These are phyloP conservation scores for Coecobrya sp. DNA, from an alignment of 2,888 invertebrate genomes.

Conservation along the genomic window DNA sequence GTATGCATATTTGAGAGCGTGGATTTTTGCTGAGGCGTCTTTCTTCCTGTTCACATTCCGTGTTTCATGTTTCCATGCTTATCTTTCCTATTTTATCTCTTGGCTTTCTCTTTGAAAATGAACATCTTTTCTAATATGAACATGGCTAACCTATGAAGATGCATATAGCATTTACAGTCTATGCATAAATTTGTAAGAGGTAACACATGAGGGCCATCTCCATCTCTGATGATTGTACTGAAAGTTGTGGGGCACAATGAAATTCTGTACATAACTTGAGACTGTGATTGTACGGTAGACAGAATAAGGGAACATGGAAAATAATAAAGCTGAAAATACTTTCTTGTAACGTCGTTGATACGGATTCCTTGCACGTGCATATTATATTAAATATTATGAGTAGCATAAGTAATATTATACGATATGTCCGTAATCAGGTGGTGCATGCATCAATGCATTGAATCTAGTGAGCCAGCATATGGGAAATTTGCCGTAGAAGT, in stretches of 20 bases:
- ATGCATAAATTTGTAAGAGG: background rate
- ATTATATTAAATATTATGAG: slow-evolving; percentile 31
- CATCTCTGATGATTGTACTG: background rate
- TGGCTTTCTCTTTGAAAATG: too few relatives aligned
- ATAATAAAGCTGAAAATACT: background rate
- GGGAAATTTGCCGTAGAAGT: background rate
- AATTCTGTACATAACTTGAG: background rate
- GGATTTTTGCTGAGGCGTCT: background rate
- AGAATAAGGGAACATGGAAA: background rate
- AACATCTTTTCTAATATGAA: too few relatives aligned
- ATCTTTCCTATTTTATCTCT: too few relatives aligned
- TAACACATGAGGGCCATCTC: too few relatives aligned
- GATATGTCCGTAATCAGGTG: slow-evolving; percentile 39
- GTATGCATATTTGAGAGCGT: background rate
- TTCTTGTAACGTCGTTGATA: background rate
- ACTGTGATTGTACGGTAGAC: background rate
- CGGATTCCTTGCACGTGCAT: background rate
- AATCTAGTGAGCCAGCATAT: slow-evolving; percentile 4
- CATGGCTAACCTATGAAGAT: too few relatives aligned
- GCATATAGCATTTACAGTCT: background rate
- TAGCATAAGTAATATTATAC: background rate
- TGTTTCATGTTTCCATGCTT: too few relatives aligned
- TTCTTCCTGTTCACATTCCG: background rate
- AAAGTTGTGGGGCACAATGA: background rate
- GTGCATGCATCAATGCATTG: slow-evolving; percentile 32